Evolutionary conservation across 1,140 invertebrate genomes (phyloP).

Genomic region (Aphaenogaster floridana): DNA sequence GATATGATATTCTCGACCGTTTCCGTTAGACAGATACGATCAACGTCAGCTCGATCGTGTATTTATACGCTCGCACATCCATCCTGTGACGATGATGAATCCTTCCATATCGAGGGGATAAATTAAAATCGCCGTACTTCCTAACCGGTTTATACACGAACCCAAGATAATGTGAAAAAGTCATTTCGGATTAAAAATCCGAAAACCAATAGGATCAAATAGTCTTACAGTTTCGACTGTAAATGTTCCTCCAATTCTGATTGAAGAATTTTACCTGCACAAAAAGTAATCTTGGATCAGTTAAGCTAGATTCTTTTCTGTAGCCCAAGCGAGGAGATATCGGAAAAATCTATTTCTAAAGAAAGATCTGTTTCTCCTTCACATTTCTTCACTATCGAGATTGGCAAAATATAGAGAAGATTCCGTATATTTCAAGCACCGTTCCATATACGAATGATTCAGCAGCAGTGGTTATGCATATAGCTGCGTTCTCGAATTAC

Average conservation of each 20-base stretch:
- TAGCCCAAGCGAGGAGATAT: neutral
- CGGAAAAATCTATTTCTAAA: neutral
- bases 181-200: neutral
- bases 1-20: constrained; percentile 67
- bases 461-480: neutral
- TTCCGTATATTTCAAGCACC: neutral
- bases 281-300: neutral
- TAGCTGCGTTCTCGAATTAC: constrained; percentile 59
- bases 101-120: neutral
- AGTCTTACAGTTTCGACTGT: neutral
- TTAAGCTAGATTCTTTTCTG: neutral
- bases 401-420: neutral
- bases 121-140: constrained; percentile 41
- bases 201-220: neutral
- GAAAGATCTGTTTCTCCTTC: neutral
- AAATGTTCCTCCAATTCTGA: neutral
- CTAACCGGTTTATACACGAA: constrained; percentile 25
- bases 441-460: constrained; percentile 44
- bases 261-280: neutral
- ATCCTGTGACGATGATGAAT: constrained; percentile 55
- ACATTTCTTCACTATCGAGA: neutral
- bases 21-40: constrained; percentile 62
- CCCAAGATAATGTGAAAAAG: neutral
- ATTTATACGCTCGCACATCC: constrained; percentile 64
- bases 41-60: constrained; percentile 59